A percentile compares a stretch with the other conserved stretches of the same genome.
Evolutionary conservation across 2,113 vertebrate species (phyloP).

Genomic region (Amazona guildingii): DNA sequence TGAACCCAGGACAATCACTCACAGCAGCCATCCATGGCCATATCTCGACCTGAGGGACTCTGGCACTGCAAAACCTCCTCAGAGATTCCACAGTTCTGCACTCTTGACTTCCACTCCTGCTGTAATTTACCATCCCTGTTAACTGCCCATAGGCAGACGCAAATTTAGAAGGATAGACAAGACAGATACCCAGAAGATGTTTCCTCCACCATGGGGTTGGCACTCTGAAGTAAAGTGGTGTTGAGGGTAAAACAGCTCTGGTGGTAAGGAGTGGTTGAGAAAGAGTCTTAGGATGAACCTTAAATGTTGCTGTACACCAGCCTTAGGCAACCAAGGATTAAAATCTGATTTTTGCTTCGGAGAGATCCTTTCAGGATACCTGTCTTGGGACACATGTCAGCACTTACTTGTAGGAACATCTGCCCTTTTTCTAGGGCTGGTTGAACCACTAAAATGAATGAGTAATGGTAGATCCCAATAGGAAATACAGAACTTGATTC

Average conservation of each 20-base stretch:
- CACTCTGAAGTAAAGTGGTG: not conserved
- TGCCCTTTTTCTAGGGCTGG: not conserved
- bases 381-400: not conserved
- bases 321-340: not conserved
- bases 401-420: not conserved
- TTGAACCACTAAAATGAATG: not conserved
- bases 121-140: rapidly evolving
- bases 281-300: not conserved
- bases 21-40: not conserved
- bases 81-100: not conserved
- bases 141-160: not conserved
- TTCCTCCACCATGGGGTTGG: not conserved
- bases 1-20: too few relatives aligned
- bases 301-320: not conserved
- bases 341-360: not conserved
- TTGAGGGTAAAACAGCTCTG: not conserved
- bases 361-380: not conserved
- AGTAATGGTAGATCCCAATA: rapidly evolving
- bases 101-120: not conserved
- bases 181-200: not conserved
- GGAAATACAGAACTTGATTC: not conserved
- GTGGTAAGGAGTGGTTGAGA: not conserved
- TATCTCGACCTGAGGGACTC: not conserved
- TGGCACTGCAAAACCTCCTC: not conserved
- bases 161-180: not conserved